phyloP scores from a whole-genome alignment of 2,797 vertebrate species.

The Sciurus carolinensis region DNA sequence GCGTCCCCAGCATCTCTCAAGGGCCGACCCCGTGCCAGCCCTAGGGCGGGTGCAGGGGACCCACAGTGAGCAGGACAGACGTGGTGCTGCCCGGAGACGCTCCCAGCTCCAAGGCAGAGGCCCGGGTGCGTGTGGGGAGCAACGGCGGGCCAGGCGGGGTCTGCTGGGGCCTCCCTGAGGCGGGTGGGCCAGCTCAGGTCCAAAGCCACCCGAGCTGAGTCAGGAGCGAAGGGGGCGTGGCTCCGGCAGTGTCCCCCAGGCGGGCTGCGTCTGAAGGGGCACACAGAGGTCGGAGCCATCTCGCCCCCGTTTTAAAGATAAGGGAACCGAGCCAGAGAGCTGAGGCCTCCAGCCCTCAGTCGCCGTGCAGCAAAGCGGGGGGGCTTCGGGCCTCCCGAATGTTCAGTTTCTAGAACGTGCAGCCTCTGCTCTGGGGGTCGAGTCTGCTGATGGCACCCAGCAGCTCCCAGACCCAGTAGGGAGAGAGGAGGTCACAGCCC shows the following conservation, averaged over 20 bases:
- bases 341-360: neutral
- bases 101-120: neutral
- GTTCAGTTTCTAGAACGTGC: neutral
- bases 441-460: no score
- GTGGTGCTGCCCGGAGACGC: neutral
- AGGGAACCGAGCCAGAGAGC: neutral
- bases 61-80: fast-evolving
- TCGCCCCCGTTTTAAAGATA: neutral
- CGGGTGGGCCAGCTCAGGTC: neutral
- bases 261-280: neutral
- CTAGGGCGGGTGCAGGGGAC: neutral
- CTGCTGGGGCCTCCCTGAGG: neutral
- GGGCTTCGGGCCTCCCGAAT: neutral
- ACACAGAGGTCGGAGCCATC: fast-evolving
- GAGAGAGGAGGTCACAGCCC: neutral
- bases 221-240: neutral
- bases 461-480: neutral
- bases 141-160: neutral
- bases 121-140: neutral
- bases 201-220: neutral
- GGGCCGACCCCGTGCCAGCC: neutral
- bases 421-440: neutral
- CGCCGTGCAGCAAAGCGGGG: neutral
- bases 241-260: neutral
- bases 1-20: neutral